Evolutionary conservation across 2,888 invertebrate genomes (phyloP).

Genomic region (Rhabditoides inermis): DNA sequence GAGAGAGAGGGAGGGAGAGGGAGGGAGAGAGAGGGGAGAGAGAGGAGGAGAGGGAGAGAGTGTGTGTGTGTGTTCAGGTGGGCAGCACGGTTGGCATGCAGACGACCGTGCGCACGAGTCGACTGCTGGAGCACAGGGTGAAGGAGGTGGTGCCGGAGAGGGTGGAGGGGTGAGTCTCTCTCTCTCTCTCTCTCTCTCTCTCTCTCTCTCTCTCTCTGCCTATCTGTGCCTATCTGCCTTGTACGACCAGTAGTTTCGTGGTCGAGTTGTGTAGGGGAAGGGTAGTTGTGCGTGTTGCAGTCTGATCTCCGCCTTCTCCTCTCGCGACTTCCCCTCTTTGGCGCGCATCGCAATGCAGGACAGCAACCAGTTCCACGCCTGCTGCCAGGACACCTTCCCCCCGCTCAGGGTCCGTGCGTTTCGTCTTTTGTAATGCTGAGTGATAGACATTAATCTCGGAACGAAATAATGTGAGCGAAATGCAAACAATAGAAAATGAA

Average conservation of each 20-base stretch:
- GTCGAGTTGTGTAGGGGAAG: no score
- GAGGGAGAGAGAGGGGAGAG: conserved; percentile 80
- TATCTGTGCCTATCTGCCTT: no score
- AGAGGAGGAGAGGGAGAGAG: conserved; percentile 48
- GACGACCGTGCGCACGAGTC: conserved; percentile 70
- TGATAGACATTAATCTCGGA: no score
- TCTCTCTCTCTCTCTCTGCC: no score
- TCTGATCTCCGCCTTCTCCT: conserved; percentile 59
- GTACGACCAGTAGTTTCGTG: no score
- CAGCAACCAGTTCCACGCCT: conserved; percentile 91
- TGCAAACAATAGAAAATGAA: not conserved
- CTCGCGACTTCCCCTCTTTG: conserved; percentile 71
- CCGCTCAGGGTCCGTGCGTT: conserved; percentile 61
- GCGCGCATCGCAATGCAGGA: conserved; percentile 89
- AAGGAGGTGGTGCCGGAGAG: conserved; percentile 68
- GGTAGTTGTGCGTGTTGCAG: conserved; percentile 6
- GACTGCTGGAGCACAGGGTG: conserved; percentile 70
- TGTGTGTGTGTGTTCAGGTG: no score
- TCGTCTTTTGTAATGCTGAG: not conserved
- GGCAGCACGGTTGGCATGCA: conserved; percentile 74
- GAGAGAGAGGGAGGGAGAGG: conserved; percentile 90
- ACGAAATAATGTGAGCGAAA: not conserved
- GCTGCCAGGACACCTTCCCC: conserved; percentile 84
- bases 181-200: not conserved
- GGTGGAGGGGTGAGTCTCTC: conserved; percentile 56